phyloP scores from a whole-genome alignment of 2,888 invertebrate genomes.

The Nomada fucata region DNA sequence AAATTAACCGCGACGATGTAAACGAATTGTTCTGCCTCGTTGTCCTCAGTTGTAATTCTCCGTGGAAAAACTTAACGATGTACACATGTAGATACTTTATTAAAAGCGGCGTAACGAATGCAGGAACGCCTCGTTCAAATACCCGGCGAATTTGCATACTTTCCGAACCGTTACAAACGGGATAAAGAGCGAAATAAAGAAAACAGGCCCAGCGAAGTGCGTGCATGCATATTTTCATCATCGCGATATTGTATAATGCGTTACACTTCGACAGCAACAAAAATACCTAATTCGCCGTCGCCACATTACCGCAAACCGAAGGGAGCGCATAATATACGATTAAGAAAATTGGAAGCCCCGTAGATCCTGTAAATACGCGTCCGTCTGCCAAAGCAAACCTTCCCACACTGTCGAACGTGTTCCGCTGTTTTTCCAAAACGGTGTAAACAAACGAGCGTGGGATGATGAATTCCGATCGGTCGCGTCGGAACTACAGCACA shows the following conservation, averaged over 20 bases:
- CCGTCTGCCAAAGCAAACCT: too few relatives aligned
- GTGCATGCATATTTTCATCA: not conserved
- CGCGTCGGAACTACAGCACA: conserved; percentile 55
- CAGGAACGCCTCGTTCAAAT: not conserved
- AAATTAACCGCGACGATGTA: too few relatives aligned
- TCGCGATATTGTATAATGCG: too few relatives aligned
- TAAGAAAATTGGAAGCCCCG: too few relatives aligned
- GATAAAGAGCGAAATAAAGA: not conserved
- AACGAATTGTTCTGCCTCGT: not conserved
- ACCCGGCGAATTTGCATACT: conserved; percentile 40
- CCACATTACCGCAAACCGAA: not conserved
- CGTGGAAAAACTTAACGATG: not conserved
- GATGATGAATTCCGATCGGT: conserved; percentile 21
- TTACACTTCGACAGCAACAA: too few relatives aligned
- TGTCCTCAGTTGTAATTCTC: not conserved
- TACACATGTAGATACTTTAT: not conserved
- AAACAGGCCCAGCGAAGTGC: too few relatives aligned
- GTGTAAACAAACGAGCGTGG: not conserved
- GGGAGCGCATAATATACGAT: too few relatives aligned
- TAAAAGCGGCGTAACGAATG: conserved; percentile 25
- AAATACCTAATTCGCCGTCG: too few relatives aligned
- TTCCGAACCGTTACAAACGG: conserved; percentile 15
- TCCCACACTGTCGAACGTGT: not conserved
- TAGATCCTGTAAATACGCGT: too few relatives aligned
- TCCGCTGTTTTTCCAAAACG: not conserved